These are phyloP conservation scores for Ptilonorhynchus violaceus DNA, from an alignment of 2,113 vertebrate genomes.

Conservation along the genomic window DNA sequence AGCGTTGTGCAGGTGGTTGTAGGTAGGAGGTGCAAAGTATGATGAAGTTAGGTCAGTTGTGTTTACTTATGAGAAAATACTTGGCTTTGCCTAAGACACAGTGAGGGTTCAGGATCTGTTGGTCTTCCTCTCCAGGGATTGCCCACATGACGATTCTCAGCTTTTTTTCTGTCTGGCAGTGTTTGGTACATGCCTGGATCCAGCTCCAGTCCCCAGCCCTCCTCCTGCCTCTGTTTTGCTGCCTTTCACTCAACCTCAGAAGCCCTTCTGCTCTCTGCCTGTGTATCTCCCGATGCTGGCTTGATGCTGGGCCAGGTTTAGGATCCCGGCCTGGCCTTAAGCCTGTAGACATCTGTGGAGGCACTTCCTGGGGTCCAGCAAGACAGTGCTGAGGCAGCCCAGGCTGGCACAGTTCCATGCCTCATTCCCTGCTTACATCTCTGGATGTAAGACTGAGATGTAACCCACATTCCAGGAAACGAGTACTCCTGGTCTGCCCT, in stretches of 20 bases:
- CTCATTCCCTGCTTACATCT: neutral
- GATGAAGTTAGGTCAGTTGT: neutral
- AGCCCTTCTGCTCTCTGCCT: neutral
- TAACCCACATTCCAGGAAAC: neutral
- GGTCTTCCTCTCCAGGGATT: neutral
- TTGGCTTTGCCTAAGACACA: neutral
- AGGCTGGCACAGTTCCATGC: neutral
- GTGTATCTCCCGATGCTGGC: neutral
- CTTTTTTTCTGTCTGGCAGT: neutral
- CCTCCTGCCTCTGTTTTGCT: neutral
- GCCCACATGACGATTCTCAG: rapidly evolving
- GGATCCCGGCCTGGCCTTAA: neutral
- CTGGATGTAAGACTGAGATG: neutral
- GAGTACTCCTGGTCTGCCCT: neutral
- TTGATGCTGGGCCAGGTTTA: neutral
- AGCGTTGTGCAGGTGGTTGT: neutral
- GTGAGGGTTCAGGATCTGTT: neutral
- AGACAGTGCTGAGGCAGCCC: neutral
- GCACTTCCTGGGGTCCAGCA: neutral
- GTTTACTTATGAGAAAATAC: neutral
- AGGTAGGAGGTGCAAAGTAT: neutral
- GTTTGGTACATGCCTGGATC: rapidly evolving
- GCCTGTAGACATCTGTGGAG: neutral
- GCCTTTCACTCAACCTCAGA: neutral
- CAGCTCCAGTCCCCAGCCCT: neutral